Percentiles rank a stretch among this genome's conserved stretches.
Evolutionary conservation across 2,888 invertebrate genomes (phyloP).

Genomic region (Netelia melanura): DNA sequence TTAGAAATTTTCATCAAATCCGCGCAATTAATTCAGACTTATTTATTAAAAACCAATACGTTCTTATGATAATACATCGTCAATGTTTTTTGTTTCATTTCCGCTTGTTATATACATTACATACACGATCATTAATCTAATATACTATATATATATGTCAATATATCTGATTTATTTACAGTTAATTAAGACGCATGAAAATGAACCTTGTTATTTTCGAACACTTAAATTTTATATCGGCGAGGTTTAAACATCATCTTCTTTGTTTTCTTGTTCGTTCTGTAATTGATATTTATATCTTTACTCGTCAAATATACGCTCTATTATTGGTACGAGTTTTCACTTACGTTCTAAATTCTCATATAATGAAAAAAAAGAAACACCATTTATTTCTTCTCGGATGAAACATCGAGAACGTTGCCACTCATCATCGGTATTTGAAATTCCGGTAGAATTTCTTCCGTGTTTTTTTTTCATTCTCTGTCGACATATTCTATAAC

Average conservation of each 20-base stretch:
- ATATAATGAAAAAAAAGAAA: neutral
- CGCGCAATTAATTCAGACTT: conserved; percentile 59
- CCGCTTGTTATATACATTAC: conserved; percentile 79
- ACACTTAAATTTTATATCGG: conserved; percentile 48
- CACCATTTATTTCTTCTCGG: neutral
- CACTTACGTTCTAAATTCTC: conserved; percentile 22
- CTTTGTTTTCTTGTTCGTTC: neutral
- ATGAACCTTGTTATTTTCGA: conserved; percentile 42
- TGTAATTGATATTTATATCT: conserved; percentile 23
- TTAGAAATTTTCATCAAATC: neutral
- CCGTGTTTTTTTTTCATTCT: neutral
- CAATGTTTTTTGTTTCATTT: conserved; percentile 62
- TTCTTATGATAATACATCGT: conserved; percentile 71
- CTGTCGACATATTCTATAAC: neutral
- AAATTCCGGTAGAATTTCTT: neutral
- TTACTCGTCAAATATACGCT: conserved; percentile 55
- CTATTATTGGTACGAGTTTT: conserved; percentile 51
- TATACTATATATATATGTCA: conserved; percentile 70
- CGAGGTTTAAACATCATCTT: conserved; percentile 38
- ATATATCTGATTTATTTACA: conserved; percentile 71
- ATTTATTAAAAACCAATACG: conserved; percentile 75
- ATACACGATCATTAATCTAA: conserved; percentile 75
- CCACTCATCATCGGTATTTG: neutral
- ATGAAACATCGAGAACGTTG: conserved; percentile 3
- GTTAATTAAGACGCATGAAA: conserved; percentile 63